These are phyloP conservation scores for Hyla sarda DNA, from an alignment of 2,113 vertebrate genomes.

Conservation along the genomic window DNA sequence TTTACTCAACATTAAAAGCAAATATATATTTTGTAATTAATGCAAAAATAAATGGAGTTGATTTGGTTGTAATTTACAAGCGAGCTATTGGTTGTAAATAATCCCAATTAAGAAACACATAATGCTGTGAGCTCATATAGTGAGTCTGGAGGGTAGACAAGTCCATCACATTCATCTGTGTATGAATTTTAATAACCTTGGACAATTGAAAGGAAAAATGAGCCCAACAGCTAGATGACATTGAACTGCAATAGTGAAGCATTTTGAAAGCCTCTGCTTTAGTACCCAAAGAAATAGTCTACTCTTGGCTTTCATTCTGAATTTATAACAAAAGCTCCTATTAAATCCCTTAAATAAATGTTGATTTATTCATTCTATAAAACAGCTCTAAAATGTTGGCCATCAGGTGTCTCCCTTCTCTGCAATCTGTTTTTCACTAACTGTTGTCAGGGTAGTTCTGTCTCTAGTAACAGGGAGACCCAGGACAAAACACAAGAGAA, in stretches of 20 bases:
- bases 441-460: no score
- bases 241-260: background rate
- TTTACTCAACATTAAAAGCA: conserved; percentile 2
- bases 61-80: background rate
- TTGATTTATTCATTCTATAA: no score
- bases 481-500: no score
- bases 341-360: background rate
- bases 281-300: background rate
- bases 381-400: no score
- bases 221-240: background rate
- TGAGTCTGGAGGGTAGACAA: background rate
- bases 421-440: no score
- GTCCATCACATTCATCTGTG: background rate
- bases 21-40: conserved; percentile 27
- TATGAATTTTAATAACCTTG: background rate
- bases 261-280: no score
- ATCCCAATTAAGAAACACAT: background rate
- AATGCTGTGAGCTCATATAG: background rate
- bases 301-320: background rate
- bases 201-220: background rate
- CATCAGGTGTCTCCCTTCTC: no score
- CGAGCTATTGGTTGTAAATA: background rate
- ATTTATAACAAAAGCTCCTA: background rate
- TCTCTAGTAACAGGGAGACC: no score
- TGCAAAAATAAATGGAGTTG: background rate